These are phyloP conservation scores for Meloe dianella DNA, from an alignment of 2,888 invertebrate genomes.

Conservation along the genomic window DNA sequence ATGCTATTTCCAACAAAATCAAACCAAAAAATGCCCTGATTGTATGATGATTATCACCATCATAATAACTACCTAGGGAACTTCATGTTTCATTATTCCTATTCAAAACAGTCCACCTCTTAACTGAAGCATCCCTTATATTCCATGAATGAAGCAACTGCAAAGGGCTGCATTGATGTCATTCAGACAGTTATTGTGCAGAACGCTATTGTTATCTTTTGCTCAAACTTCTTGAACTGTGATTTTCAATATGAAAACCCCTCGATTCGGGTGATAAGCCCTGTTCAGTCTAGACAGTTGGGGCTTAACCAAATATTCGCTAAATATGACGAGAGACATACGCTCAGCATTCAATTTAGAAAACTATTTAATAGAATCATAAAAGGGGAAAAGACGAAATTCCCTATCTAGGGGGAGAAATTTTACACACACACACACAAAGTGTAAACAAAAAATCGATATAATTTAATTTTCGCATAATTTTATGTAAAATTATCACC, in stretches of 20 bases:
- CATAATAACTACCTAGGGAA: too few relatives aligned
- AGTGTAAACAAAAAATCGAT: not conserved
- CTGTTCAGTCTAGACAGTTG: not conserved
- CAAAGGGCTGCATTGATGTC: too few relatives aligned
- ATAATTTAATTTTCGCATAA: not conserved
- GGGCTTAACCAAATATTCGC: not conserved
- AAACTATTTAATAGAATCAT: not conserved
- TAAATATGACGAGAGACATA: not conserved
- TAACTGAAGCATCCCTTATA: too few relatives aligned
- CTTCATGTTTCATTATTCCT: too few relatives aligned
- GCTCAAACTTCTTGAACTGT: not conserved
- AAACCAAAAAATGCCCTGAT: too few relatives aligned
- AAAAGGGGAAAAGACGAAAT: not conserved
- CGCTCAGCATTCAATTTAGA: not conserved
- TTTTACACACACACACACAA: too few relatives aligned
- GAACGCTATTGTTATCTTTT: not conserved
- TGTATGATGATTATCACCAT: too few relatives aligned
- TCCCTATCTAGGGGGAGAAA: not conserved
- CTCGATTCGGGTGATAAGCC: not conserved
- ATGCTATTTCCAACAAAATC: too few relatives aligned
- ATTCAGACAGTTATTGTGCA: too few relatives aligned
- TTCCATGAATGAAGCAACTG: too few relatives aligned
- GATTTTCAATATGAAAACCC: not conserved
- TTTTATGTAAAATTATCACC: not conserved
- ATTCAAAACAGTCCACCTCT: too few relatives aligned